Evolutionary conservation across 2,113 vertebrate species (phyloP), one percentile per base, ranked within the genome.

Genomic region (Camelus bactrianus): DNA sequence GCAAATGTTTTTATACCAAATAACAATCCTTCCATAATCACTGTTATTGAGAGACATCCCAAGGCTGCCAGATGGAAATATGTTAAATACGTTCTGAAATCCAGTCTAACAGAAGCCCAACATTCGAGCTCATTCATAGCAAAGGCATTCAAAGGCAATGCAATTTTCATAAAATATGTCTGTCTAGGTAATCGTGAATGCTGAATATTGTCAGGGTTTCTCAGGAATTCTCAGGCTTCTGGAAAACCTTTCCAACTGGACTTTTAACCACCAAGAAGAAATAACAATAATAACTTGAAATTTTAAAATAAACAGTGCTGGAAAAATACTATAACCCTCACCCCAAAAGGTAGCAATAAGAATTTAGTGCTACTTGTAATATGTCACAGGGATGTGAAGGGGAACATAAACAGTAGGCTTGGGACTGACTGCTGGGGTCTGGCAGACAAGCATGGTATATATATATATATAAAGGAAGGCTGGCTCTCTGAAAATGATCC

Each of bases 21-120:
- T 97, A 98, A 94, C 96, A 97, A 98, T 97, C 94, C 97, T 24
- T 93, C 98, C 97, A 98, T 98, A 98, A 98, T 98, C 95, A 94
- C 98, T 95, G 94, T 98, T 98, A 98, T 93, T 98, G 97, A 98
- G 98, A 98, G 97, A 98, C 97, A 98, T 98, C 97, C 90, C 97
- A 98, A 98, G 95, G 93, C 98, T 98, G 88, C 98, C 97, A 93
- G 94, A 97, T 98, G 98, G 98, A 98, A 99, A 98, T 98, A 98
- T 96, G 97, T 98, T 98, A 98, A 99, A 98, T 98, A 98, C 69
- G 72, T 98, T 98, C 98, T 99, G 98, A 98, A 99, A 98, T 98
- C 91, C 97, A 98, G 95, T 98, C 98, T 98, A 97, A 98, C 97
- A 98, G 98, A 98, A 98, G 98, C 98, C 97, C 93, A 98, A 97